phyloP scores from a whole-genome alignment of 2,113 vertebrate genomes.

The Notarius lentiginosus region DNA sequence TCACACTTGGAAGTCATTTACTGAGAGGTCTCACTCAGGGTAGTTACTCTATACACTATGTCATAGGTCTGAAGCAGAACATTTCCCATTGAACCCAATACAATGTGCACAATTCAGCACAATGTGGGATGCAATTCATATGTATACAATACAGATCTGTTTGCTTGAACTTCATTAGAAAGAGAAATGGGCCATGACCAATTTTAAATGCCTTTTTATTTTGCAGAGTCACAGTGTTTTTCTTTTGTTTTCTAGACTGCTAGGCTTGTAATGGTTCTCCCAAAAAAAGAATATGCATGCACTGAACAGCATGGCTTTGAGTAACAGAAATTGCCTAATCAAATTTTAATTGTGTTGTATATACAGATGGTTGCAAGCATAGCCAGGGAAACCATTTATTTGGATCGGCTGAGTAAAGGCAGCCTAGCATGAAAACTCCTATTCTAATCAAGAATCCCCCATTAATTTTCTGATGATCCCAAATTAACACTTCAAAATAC shows the following conservation, averaged over 20 bases:
- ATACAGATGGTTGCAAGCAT: conserved; percentile 21
- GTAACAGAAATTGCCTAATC: conserved; percentile 33
- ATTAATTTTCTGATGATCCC: conserved; percentile 19
- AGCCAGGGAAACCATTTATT: conserved; percentile 29
- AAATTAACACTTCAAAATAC: conserved; percentile 12
- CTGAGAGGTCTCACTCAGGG: not conserved
- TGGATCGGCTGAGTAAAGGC: conserved; percentile 20
- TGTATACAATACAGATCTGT: conserved; percentile 1
- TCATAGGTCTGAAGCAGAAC: not conserved
- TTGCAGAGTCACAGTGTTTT: conserved; percentile 14
- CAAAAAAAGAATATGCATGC: conserved; percentile 16
- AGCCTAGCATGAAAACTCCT: conserved; percentile 17
- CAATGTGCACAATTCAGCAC: too few relatives aligned
- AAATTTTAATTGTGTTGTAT: conserved; percentile 40
- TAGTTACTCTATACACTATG: not conserved
- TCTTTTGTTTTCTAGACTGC: conserved; percentile 31
- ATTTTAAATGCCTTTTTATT: conserved; percentile 25
- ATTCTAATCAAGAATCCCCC: conserved; percentile 14
- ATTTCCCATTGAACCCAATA: too few relatives aligned
- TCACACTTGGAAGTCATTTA: not conserved
- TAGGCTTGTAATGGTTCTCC: conserved; percentile 24
- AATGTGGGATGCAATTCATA: not conserved
- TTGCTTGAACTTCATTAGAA: conserved; percentile 21
- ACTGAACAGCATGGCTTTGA: conserved; percentile 31
- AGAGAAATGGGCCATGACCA: conserved; percentile 39